Conservation (phyloP, 2,797 vertebrate species). For the Mionectes olivaceus region DNA sequence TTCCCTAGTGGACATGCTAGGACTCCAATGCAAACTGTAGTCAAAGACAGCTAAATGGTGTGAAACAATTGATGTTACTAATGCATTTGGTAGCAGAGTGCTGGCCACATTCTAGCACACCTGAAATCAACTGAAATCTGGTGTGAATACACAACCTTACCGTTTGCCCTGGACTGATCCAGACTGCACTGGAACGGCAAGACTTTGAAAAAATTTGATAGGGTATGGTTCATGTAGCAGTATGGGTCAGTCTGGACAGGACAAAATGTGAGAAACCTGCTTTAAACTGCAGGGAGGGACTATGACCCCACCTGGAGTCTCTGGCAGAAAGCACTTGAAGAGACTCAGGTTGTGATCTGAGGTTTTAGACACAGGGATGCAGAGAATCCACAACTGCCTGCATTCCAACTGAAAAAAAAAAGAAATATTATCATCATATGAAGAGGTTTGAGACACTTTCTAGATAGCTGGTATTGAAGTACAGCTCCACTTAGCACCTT, state of each 20-base stretch:
- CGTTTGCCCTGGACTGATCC: not conserved
- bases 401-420: not conserved
- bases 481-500: not conserved
- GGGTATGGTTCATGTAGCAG: rapidly evolving
- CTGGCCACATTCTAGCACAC: not conserved
- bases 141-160: not conserved
- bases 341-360: not conserved
- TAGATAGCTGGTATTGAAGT: not conserved
- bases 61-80: not conserved
- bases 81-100: not conserved
- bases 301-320: not conserved
- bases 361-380: not conserved
- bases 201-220: not conserved
- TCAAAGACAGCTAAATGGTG: not conserved
- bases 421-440: not conserved
- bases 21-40: not conserved
- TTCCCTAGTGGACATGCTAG: not conserved
- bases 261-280: not conserved
- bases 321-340: not conserved
- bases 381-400: not conserved
- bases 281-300: not conserved
- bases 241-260: too few relatives aligned
- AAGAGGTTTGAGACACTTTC: not conserved
- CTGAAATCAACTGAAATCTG: not conserved
- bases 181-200: not conserved